phyloP scores from a whole-genome alignment of 1,140 invertebrate species.

The Drosophila asahinai region DNA sequence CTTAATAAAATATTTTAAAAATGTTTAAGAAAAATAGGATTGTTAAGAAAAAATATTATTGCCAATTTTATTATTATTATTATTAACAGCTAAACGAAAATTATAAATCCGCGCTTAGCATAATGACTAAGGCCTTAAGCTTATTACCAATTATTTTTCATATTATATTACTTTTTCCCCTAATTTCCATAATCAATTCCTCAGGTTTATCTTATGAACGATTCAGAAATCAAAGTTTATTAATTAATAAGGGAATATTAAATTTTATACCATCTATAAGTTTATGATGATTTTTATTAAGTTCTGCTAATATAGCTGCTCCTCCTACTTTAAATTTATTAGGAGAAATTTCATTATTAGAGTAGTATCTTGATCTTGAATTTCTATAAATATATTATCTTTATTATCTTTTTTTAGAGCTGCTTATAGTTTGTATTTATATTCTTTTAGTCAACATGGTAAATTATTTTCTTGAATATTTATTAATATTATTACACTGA shows the following conservation, averaged over 20 bases:
- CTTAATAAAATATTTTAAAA: no score
- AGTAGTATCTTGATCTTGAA: constrained; percentile 85
- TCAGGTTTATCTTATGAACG: constrained; percentile 88
- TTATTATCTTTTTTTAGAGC: constrained; percentile 85
- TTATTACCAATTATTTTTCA: no score
- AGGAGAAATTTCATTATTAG: constrained; percentile 88
- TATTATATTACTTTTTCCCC: no score
- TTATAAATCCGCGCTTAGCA: no score
- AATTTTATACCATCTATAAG: constrained; percentile 85
- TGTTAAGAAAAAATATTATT: no score
- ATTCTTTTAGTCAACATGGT: constrained; percentile 87
- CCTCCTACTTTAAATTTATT: constrained; percentile 85
- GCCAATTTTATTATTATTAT: no score
- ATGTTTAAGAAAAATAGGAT: no score
- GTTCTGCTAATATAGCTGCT: no score
- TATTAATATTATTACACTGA: constrained; percentile 87
- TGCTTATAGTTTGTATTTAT: constrained; percentile 86
- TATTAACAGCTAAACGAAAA: no score
- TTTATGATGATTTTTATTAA: constrained; percentile 87
- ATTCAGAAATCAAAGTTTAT: constrained; percentile 72
- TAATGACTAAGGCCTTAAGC: no score
- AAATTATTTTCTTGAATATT: constrained; percentile 86
- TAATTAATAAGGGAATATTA: constrained; percentile 85
- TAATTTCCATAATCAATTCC: constrained; percentile 77
- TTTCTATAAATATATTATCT: constrained; percentile 85